Conservation (phyloP, 2,113 vertebrate genomes). For the Pluvialis apricaria region DNA sequence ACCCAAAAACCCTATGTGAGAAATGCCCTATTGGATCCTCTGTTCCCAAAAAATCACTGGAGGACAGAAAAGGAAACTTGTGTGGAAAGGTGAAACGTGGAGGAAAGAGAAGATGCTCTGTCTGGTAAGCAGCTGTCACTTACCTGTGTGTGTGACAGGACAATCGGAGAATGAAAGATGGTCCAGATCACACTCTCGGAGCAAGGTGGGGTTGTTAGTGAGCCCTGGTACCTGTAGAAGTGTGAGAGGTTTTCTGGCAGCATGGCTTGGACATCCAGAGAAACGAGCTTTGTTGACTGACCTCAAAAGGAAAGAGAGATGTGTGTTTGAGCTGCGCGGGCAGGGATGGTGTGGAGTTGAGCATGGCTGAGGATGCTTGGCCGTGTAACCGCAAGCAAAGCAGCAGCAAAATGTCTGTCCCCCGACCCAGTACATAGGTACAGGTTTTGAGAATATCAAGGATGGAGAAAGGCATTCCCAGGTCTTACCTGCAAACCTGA, state of each 20-base stretch:
- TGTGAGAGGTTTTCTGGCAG: conserved; percentile 82
- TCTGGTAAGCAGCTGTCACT: background rate
- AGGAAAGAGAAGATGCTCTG: background rate
- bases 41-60: background rate
- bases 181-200: conserved; percentile 88
- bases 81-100: background rate
- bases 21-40: background rate
- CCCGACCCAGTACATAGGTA: accelerated
- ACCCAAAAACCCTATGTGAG: background rate
- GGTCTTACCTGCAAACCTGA: conserved; percentile 82
- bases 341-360: background rate
- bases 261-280: conserved; percentile 82
- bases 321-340: too few relatives aligned
- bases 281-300: conserved; percentile 73
- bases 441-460: background rate
- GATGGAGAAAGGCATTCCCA: background rate
- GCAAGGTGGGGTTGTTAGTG: conserved; percentile 88
- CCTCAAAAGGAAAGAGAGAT: conserved; percentile 60
- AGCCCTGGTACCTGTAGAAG: conserved; percentile 88
- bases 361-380: background rate
- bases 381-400: background rate
- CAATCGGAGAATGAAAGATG: conserved; percentile 81
- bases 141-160: conserved; percentile 85
- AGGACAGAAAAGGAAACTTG: background rate
- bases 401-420: background rate